A percentile compares a stretch with the other conserved stretches of the same genome.
Conservation (phyloP, 2,797 vertebrate species). For the Serranus cabrilla region DNA sequence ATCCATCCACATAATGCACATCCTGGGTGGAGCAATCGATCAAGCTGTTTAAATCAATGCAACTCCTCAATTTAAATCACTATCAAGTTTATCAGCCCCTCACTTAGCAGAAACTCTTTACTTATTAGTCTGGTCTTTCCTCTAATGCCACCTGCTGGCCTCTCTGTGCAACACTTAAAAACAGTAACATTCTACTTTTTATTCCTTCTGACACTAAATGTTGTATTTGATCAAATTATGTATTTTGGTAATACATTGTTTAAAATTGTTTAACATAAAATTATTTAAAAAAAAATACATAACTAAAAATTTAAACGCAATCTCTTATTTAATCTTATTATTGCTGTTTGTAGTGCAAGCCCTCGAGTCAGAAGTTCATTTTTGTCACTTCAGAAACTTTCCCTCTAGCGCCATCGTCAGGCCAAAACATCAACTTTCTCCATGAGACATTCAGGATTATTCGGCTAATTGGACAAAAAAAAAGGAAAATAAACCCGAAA, state of each 20-base stretch:
- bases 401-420: constrained; percentile 10
- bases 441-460: background rate
- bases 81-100: background rate
- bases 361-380: too few relatives aligned
- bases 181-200: background rate
- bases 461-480: too few relatives aligned
- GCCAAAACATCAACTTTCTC: background rate
- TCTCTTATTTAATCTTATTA: too few relatives aligned
- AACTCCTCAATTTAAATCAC: constrained; percentile 27
- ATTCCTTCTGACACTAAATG: too few relatives aligned
- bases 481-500: too few relatives aligned
- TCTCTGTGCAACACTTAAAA: background rate
- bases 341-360: too few relatives aligned
- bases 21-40: constrained; percentile 32
- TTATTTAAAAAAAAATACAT: too few relatives aligned
- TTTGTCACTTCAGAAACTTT: background rate
- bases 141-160: constrained; percentile 43
- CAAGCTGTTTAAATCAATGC: constrained; percentile 47
- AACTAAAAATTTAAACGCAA: too few relatives aligned
- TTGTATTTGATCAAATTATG: too few relatives aligned
- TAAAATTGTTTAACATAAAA: too few relatives aligned
- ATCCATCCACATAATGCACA: constrained; percentile 42
- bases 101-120: background rate
- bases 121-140: constrained; percentile 1
- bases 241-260: too few relatives aligned